Base-by-base conservation (phyloP, 2,113 vertebrate species). In the Mirza zaza region DNA sequence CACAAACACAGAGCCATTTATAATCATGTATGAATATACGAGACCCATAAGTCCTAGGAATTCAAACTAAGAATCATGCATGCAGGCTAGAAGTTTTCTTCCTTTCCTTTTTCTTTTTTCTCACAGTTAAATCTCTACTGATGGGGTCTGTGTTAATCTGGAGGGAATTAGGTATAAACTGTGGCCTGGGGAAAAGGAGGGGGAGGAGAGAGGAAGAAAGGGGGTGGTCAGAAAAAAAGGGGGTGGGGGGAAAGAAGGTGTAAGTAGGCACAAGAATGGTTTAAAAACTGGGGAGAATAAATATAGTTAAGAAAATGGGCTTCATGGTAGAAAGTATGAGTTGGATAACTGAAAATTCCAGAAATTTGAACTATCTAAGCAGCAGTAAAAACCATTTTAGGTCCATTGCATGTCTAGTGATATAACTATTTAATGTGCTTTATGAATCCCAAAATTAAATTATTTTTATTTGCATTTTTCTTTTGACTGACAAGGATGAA, bases 371-470 rank as follows among this genome's bases (percentile, higher is more conserved):
- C 3, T 3, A 61, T 20, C 27, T 50, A 90, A 50, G 39, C 79
- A 95, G 52, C 65, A 96, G 8, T 76, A 55, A 81, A 96, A 89
- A 71, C 10, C n/a, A 68, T 57, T 34, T 75, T 29, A 91, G 34
- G 45, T 70, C n/a, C 23, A 34, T 13, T 34, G 9, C 71, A 8
- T 76, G 2, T 48, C 12, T 27, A 76, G 18, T 68, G n/a, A 77
- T 36, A 2, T 32, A 89, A 55, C 52, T 76, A 52, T n/a, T 65
- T 59, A 89, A 82, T 45, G 80, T 6, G 83, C 7, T 86, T 85
- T 36, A 65, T 81, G 67, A 65, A 71, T 85, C 14, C 70, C 25
- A 6, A 86, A 87, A 79, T 81, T 23, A 87, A 81, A 85, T 48
- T 59, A 39, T 17, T 79, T 81, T 84, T 39, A 75, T 29, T 76